Percentiles rank a stretch among this genome's conserved stretches.
These are phyloP conservation scores for Danio aesculapii DNA, from an alignment of 2,797 vertebrate species.

Conservation along the genomic window DNA sequence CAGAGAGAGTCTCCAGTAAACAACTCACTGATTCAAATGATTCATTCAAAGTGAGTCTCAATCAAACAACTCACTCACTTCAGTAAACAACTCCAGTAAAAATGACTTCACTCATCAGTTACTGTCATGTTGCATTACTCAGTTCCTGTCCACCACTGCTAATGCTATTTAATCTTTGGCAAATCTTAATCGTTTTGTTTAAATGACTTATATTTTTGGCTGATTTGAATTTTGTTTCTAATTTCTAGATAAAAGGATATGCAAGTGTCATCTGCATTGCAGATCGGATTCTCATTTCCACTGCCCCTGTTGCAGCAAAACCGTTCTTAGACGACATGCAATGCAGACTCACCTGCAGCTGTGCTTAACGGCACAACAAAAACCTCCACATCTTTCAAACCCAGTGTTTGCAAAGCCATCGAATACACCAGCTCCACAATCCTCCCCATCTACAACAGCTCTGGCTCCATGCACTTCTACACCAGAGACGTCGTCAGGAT, in stretches of 20 bases:
- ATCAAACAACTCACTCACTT: too few species aligned
- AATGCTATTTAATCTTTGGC: not conserved
- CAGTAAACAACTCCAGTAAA: too few species aligned
- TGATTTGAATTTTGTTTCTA: not conserved
- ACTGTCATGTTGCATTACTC: too few species aligned
- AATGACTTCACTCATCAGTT: too few species aligned
- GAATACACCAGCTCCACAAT: not conserved
- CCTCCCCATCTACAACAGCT: not conserved
- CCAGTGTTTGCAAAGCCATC: not conserved
- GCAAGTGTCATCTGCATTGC: conserved; percentile 8
- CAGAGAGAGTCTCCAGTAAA: too few species aligned
- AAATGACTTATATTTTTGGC: not conserved
- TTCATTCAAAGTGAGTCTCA: too few species aligned
- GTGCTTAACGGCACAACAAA: not conserved
- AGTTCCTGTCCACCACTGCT: not conserved
- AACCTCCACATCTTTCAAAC: not conserved
- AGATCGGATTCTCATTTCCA: conserved; percentile 11
- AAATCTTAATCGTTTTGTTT: not conserved
- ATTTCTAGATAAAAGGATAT: conserved; percentile 5
- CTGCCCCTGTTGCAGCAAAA: conserved; percentile 22
- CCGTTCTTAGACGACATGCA: not conserved
- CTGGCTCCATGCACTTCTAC: not conserved
- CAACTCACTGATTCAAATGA: too few species aligned
- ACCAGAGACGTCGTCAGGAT: not conserved
- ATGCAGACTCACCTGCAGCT: not conserved